Percentiles rank a stretch among this genome's conserved stretches.
These are phyloP conservation scores for Oreochromis spilurus DNA, from an alignment of 2,113 vertebrate genomes.

Conservation along the genomic window DNA sequence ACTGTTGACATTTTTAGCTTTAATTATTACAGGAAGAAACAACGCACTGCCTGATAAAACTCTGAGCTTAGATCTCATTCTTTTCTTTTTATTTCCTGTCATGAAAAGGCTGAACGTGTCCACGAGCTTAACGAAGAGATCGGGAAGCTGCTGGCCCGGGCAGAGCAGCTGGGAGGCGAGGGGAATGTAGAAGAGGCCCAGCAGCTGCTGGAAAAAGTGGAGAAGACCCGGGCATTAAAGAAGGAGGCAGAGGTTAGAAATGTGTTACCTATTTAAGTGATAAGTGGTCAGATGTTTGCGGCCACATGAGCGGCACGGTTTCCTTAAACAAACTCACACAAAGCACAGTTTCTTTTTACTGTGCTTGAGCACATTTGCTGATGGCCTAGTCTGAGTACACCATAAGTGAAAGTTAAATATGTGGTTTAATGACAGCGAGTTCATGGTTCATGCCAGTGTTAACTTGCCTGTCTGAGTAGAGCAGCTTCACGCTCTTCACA, in stretches of 20 bases:
- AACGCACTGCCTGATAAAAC: background rate
- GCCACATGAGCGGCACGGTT: background rate
- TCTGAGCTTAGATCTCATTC: background rate
- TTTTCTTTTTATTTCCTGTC: background rate
- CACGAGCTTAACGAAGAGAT: slow-evolving; percentile 99
- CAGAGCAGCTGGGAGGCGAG: slow-evolving; percentile 93
- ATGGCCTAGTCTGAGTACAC: background rate
- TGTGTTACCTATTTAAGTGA: background rate
- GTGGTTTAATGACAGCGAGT: background rate
- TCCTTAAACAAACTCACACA: background rate
- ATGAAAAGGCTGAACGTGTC: slow-evolving; percentile 88
- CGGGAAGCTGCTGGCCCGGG: slow-evolving; percentile 92
- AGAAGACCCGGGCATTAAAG: slow-evolving; percentile 90
- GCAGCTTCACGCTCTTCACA: background rate
- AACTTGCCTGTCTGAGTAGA: background rate
- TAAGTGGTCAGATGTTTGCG: background rate
- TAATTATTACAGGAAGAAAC: background rate
- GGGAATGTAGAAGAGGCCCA: slow-evolving; percentile 98
- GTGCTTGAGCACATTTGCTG: background rate
- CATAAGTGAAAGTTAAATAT: background rate
- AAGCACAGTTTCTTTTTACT: background rate
- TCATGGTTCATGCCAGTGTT: background rate
- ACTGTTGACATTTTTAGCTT: background rate
- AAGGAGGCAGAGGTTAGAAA: slow-evolving; percentile 92
- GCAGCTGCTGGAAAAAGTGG: slow-evolving; percentile 95